phyloP scores from a whole-genome alignment of 1,140 invertebrate genomes.

The Vollenhovia emeryi region DNA sequence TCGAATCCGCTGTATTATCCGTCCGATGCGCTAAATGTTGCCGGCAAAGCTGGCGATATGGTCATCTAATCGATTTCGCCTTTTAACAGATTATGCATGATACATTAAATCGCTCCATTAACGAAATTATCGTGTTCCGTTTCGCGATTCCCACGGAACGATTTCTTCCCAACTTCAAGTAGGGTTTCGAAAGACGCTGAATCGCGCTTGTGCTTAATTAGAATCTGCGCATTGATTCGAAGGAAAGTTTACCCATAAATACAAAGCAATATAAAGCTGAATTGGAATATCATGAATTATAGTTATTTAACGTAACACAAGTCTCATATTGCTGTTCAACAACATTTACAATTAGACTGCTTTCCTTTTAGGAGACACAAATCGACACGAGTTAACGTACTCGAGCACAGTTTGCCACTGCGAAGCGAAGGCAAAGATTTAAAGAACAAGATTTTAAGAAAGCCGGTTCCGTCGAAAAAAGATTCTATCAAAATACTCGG shows the following conservation, averaged over 20 bases:
- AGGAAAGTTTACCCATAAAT: constrained; percentile 12
- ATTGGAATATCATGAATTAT: too few species aligned
- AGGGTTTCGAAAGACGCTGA: background rate
- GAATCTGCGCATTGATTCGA: background rate
- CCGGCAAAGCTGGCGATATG: background rate
- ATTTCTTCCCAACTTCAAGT: background rate
- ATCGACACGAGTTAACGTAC: too few species aligned
- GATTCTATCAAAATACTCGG: too few species aligned
- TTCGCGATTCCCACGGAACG: background rate
- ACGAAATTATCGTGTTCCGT: background rate
- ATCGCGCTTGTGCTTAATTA: background rate
- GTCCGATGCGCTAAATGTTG: background rate
- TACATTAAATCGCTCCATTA: constrained; percentile 9
- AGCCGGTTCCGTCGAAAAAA: too few species aligned
- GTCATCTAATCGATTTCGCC: background rate
- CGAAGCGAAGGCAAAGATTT: too few species aligned
- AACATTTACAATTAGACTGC: background rate
- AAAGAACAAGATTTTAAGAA: too few species aligned
- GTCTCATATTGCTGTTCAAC: constrained; percentile 22
- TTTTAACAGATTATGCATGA: too few species aligned
- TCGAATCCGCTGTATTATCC: constrained; percentile 21
- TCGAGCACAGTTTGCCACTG: too few species aligned
- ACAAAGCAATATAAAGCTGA: background rate
- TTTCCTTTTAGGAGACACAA: too few species aligned
- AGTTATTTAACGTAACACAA: constrained; percentile 2